phyloP scores from a whole-genome alignment of 2,113 vertebrate genomes.

The Sceloporus undulatus region DNA sequence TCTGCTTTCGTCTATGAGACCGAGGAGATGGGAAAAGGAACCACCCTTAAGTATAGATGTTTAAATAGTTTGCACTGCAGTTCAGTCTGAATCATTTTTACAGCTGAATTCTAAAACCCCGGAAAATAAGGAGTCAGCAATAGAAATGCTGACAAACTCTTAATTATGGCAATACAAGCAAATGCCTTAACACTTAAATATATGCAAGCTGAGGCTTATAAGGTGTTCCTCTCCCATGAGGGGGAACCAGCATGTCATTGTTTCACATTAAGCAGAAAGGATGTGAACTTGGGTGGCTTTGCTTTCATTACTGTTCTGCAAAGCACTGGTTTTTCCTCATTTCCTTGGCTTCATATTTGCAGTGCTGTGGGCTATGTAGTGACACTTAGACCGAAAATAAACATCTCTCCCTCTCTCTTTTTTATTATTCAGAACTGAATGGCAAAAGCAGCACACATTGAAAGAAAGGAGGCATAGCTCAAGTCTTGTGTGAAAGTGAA shows the following conservation, averaged over 20 bases:
- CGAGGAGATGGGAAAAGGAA: neutral
- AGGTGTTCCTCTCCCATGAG: conserved; percentile 28
- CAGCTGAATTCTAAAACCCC: conserved; percentile 42
- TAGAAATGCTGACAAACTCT: conserved; percentile 52
- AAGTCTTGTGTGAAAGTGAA: conserved; percentile 68
- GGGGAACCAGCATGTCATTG: conserved; percentile 33
- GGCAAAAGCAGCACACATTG: conserved; percentile 55
- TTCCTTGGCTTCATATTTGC: conserved; percentile 61
- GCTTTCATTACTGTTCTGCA: conserved; percentile 61
- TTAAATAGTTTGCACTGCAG: conserved; percentile 17
- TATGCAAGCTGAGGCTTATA: conserved; percentile 48
- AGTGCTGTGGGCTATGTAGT: conserved; percentile 40
- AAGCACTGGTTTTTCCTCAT: conserved; percentile 41
- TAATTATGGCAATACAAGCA: conserved; percentile 61
- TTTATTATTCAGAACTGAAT: conserved; percentile 62
- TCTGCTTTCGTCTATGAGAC: conserved; percentile 26
- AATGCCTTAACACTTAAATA: conserved; percentile 49
- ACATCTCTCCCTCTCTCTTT: conserved; percentile 30
- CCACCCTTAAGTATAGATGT: conserved; percentile 7
- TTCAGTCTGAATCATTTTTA: conserved; percentile 49
- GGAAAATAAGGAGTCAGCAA: conserved; percentile 51
- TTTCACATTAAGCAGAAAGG: conserved; percentile 54
- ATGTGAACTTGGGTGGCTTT: conserved; percentile 47
- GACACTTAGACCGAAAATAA: conserved; percentile 64
- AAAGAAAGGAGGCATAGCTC: conserved; percentile 66